phyloP scores from a whole-genome alignment of 2,888 invertebrate genomes.

The Helobdella robusta region DNA sequence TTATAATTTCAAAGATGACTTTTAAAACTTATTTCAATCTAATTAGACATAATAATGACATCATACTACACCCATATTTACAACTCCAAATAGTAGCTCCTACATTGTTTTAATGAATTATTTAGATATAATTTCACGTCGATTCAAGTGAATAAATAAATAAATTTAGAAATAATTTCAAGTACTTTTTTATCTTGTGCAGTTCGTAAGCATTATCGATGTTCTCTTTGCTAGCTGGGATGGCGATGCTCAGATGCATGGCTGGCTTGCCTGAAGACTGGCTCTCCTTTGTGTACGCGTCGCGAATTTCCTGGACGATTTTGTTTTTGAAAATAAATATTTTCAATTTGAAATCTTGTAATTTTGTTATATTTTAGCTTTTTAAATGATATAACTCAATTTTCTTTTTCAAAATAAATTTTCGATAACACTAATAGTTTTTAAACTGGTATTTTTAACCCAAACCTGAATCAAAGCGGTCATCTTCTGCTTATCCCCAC shows the following conservation, averaged over 20 bases:
- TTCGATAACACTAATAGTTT: neutral
- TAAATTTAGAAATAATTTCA: neutral
- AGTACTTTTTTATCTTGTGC: neutral
- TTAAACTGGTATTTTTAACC: slow-evolving; percentile 14
- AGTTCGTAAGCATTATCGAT: slow-evolving; percentile 2
- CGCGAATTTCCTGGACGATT: neutral
- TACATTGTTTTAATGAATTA: too few species aligned
- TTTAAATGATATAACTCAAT: too few species aligned
- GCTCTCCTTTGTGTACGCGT: neutral
- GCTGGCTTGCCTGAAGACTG: too few species aligned
- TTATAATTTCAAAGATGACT: neutral
- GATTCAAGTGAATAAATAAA: too few species aligned
- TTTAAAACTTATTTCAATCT: neutral
- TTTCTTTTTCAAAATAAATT: too few species aligned
- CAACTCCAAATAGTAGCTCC: too few species aligned
- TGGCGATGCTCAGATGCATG: neutral
- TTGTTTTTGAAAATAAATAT: neutral
- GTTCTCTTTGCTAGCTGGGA: neutral
- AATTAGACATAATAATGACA: too few species aligned
- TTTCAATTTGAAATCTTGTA: too few species aligned
- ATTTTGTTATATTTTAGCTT: too few species aligned
- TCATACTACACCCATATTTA: too few species aligned
- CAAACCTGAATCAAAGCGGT: slow-evolving; percentile 38
- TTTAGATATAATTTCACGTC: too few species aligned
- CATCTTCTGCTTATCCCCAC: slow-evolving; percentile 40